A percentile compares a stretch with the other conserved stretches of the same genome.
phyloP scores from a whole-genome alignment of 2,888 invertebrate species.

The Spicauda simplicius region DNA sequence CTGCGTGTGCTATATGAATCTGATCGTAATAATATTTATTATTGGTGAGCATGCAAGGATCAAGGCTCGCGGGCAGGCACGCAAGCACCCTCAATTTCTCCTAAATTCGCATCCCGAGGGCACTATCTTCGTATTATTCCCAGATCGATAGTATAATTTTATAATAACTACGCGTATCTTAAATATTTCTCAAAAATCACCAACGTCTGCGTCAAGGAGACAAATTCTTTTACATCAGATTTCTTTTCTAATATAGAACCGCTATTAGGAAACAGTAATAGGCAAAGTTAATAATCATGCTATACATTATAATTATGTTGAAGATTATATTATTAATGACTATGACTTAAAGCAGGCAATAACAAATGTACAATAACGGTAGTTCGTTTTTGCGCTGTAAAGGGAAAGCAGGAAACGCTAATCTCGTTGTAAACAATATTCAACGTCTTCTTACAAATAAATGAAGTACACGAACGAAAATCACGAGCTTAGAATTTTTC shows the following conservation, averaged over 20 bases:
- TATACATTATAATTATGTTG: too few species aligned
- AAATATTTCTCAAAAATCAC: constrained; percentile 52
- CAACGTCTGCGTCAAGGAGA: neutral
- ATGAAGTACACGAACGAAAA: constrained; percentile 79
- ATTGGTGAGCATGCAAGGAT: constrained; percentile 62
- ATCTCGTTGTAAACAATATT: constrained; percentile 68
- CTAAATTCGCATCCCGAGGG: constrained; percentile 78
- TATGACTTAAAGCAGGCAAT: constrained; percentile 14
- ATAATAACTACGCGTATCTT: constrained; percentile 68
- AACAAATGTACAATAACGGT: constrained; percentile 41
- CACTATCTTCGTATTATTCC: constrained; percentile 73
- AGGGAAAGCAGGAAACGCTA: constrained; percentile 62
- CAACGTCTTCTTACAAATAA: constrained; percentile 68
- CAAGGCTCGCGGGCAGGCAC: constrained; percentile 69
- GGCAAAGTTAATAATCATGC: too few species aligned
- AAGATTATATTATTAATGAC: neutral
- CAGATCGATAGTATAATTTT: constrained; percentile 80
- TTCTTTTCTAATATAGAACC: too few species aligned
- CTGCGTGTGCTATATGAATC: constrained; percentile 72
- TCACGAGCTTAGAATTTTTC: constrained; percentile 81
- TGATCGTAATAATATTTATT: constrained; percentile 65
- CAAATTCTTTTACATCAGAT: neutral
- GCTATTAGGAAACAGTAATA: too few species aligned
- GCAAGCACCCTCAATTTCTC: constrained; percentile 76
- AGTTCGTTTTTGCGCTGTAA: constrained; percentile 50